phyloP scores from a whole-genome alignment of 2,113 vertebrate species.

The Sturnira hondurensis region DNA sequence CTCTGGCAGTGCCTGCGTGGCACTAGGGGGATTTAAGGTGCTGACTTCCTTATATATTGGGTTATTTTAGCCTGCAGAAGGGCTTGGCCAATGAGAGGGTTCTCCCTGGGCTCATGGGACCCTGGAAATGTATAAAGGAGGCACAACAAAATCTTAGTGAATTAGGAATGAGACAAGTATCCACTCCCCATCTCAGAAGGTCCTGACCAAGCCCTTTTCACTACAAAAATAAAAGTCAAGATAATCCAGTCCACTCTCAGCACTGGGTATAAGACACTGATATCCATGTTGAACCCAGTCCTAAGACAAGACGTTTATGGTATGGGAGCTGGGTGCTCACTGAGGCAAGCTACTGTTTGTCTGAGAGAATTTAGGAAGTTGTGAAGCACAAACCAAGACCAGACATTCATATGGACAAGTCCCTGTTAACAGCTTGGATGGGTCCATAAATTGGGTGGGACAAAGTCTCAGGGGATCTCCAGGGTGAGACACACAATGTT shows the following conservation, averaged over 20 bases:
- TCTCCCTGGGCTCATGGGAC: neutral
- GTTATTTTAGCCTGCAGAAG: neutral
- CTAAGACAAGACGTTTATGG: no score
- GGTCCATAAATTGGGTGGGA: no score
- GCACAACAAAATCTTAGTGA: neutral
- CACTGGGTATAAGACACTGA: neutral
- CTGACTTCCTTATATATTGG: neutral
- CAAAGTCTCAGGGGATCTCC: no score
- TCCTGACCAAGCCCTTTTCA: neutral
- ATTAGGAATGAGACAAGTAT: neutral
- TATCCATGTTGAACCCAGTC: neutral
- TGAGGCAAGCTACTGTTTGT: no score
- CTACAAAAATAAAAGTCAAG: neutral
- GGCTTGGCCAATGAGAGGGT: neutral
- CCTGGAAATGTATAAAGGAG: neutral
- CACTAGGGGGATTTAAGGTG: neutral
- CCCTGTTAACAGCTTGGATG: no score
- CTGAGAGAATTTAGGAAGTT: no score
- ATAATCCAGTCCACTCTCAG: neutral
- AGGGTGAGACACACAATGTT: no score
- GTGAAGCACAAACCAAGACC: no score
- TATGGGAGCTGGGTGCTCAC: no score
- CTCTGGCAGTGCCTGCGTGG: neutral
- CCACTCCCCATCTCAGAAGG: neutral
- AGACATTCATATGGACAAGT: no score